A percentile compares a stretch with the other conserved stretches of the same genome.
These are phyloP conservation scores for Drosophila sp. DNA, from an alignment of 1,140 invertebrate genomes.

Conservation along the genomic window DNA sequence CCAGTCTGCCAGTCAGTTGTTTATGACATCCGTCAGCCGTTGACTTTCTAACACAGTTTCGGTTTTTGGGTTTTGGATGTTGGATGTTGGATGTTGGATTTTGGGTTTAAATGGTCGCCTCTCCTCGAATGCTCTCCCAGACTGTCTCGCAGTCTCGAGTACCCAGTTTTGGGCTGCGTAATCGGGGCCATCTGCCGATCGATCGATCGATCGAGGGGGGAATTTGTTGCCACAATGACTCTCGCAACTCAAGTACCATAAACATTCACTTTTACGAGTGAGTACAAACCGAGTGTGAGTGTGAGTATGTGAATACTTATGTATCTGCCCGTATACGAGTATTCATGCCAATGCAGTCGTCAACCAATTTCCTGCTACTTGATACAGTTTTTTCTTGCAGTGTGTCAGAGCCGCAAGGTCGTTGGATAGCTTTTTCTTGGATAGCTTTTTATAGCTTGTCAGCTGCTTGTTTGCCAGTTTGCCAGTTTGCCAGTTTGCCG, in stretches of 20 bases:
- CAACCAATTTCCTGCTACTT: slow-evolving; percentile 81
- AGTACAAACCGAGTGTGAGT: too few species aligned
- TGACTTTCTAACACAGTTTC: slow-evolving; percentile 73
- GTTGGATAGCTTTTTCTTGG: slow-evolving; percentile 35
- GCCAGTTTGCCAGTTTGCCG: slow-evolving; percentile 27
- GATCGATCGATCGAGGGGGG: slow-evolving; percentile 41
- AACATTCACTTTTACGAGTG: slow-evolving; percentile 76
- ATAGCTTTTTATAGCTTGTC: slow-evolving; percentile 7
- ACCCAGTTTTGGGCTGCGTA: slow-evolving; percentile 65
- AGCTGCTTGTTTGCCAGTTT: slow-evolving; percentile 20
- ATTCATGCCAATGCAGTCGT: slow-evolving; percentile 57
- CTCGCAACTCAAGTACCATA: slow-evolving; percentile 70
- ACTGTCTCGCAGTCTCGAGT: slow-evolving; percentile 29
- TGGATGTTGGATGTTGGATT: background rate
- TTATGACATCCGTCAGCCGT: slow-evolving; percentile 59
- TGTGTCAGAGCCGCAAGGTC: slow-evolving; percentile 63
- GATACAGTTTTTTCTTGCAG: slow-evolving; percentile 67
- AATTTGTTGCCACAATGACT: slow-evolving; percentile 63
- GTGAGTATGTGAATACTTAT: background rate
- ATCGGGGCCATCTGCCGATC: slow-evolving; percentile 54
- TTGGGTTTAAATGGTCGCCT: background rate
- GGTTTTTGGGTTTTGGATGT: slow-evolving; percentile 8
- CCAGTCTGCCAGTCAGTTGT: slow-evolving; percentile 21
- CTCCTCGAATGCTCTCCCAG: background rate
- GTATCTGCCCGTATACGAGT: too few species aligned